These are phyloP conservation scores for Cricetomys ansorgei DNA, from an alignment of 2,113 vertebrate species.

Conservation along the genomic window DNA sequence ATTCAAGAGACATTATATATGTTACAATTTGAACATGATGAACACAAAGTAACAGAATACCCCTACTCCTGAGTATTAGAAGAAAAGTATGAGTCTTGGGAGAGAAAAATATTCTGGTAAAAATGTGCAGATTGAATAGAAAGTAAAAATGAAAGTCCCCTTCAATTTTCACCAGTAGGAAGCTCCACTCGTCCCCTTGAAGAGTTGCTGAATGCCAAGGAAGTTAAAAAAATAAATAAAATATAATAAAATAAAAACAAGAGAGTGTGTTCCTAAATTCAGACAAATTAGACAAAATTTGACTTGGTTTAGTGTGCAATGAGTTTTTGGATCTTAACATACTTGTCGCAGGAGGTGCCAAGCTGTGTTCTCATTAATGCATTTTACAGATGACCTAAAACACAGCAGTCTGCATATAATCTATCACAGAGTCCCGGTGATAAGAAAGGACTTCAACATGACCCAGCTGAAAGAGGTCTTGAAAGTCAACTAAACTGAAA, in stretches of 20 bases:
- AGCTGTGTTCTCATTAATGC: background rate
- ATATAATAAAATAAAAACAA: background rate
- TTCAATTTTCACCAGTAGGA: background rate
- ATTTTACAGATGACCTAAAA: slow-evolving; percentile 3
- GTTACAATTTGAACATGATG: background rate
- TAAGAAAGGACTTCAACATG: background rate
- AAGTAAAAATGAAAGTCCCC: background rate
- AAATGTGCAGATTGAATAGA: background rate
- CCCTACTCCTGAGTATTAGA: background rate
- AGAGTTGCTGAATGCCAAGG: background rate
- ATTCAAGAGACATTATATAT: background rate
- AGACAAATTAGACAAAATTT: background rate
- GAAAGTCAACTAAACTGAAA: slow-evolving; percentile 29
- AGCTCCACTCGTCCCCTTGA: background rate
- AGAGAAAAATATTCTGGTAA: background rate
- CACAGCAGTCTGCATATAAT: background rate
- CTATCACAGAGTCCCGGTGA: background rate
- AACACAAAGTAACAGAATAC: background rate
- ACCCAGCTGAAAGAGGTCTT: slow-evolving; percentile 15
- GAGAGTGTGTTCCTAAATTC: background rate
- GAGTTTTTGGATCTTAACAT: background rate
- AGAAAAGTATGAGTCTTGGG: background rate
- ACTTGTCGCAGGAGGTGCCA: background rate
- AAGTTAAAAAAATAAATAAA: background rate
- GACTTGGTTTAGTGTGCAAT: background rate